Evolutionary conservation across 2,113 vertebrate genomes (phyloP).

Genomic region (Scomber scombrus): DNA sequence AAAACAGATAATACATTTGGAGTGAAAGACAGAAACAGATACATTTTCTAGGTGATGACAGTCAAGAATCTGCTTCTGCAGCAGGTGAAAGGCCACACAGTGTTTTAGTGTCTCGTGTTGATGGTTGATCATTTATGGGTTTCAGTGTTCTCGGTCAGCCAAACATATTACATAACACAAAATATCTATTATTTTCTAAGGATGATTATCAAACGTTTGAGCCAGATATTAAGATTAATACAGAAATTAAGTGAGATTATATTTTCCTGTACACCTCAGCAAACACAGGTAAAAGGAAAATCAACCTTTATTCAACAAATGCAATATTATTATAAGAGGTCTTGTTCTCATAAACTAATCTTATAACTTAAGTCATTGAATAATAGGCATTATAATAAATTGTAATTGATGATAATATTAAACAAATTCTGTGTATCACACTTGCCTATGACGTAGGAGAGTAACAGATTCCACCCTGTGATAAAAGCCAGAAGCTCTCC

Average conservation of each 20-base stretch:
- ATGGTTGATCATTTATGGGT: conserved; percentile 70
- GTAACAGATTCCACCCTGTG: conserved; percentile 90
- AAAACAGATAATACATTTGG: neutral
- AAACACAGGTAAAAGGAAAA: neutral
- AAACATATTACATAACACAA: conserved; percentile 18
- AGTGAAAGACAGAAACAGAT: neutral
- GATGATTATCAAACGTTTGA: neutral
- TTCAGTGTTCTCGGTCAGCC: neutral
- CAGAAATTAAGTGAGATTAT: neutral
- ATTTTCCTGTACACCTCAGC: neutral
- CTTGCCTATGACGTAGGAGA: conserved; percentile 90
- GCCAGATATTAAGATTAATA: neutral
- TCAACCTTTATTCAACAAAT: neutral
- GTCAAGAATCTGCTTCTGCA: conserved; percentile 32
- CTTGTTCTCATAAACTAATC: neutral
- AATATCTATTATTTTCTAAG: neutral
- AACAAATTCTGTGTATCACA: neutral
- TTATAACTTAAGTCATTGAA: neutral
- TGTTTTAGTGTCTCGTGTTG: conserved; percentile 5
- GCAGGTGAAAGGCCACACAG: conserved; percentile 50
- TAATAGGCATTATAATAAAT: neutral
- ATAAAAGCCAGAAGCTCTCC: conserved; percentile 90
- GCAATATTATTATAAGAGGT: neutral
- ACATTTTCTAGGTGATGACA: neutral
- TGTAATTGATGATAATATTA: neutral